Evolutionary conservation across 2,113 vertebrate species (phyloP), one percentile per base, ranked within the genome.

Genomic region (Forbesichthys papilliferus): DNA sequence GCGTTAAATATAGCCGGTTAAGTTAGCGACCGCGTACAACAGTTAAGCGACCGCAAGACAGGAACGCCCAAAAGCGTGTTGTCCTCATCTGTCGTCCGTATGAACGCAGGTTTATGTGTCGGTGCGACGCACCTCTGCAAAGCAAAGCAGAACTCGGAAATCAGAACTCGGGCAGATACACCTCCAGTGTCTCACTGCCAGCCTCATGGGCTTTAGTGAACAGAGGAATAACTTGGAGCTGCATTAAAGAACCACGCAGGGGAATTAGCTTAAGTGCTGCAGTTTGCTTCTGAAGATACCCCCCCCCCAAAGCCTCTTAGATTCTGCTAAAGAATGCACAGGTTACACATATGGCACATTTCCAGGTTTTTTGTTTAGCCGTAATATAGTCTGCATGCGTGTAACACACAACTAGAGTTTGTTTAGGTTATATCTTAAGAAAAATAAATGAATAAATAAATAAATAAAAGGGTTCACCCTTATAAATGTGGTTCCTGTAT

Each of bases 171-270:
- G 71, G 75, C 67, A 80, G 71, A 36, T 67, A 48, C 56, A 55
- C 16, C 18, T 53, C 55, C 58, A 81, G 20, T n/a, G 27, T n/a
- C 13, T 47, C 61, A 65, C 64, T 73, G 76, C 53, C 5, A 56
- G 11, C 46, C 85, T 73, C 56, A 74, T 78, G 80, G 27, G 54
- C 72, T 82, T 47, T 47, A 77, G 86, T 88, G 74, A 74, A 82
- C 75, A 7, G 5, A 64, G 59, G 66, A 77, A 51, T 56, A 20
- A 58, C 72, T 80, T 0, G 4, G 16, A 64, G 68, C 60, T 63
- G 70, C 74, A 73, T 79, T 79, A 75, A 66, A 16, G 49, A 77
- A 55, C 58, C 64, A 27, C 55, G 63, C 55, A 52, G 55, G 20
- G 73, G 48, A 81, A 81, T 73, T 56, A 71, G 20, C 55, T 66